Evolutionary conservation across 2,113 vertebrate genomes (phyloP), one percentile per base, ranked within the genome.

Genomic region (Cnemophilus loriae): DNA sequence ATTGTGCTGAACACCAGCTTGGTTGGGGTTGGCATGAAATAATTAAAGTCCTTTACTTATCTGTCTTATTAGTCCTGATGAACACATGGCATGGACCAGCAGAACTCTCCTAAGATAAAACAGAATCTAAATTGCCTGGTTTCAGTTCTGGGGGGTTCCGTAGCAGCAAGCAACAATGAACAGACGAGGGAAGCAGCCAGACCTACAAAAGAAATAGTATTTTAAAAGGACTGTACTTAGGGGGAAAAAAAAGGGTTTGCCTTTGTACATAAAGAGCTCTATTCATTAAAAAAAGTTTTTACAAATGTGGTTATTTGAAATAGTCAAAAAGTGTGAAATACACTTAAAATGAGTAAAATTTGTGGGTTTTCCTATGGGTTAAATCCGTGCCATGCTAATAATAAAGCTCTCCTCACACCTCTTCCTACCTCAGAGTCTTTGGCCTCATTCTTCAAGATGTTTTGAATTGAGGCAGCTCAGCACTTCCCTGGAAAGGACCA

Each of bases 121-220:
- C 3, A 23, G 39, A 50, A 84, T 68, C 35, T 47, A 19, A 87
- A 79, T 63, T 42, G 55, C 39, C 83, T 81, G 68, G 69, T 86
- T 92, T 42, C 73, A 56, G 39, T 63, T 87, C 87, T 47, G 17
- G 87, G 85, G 76, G 90, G 86, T 64, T 73, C 92, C 95, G 93
- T 1, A 97, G 95, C 88, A 87, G 93, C 32, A 89, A 87, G 95
- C 97, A 97, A 71, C 95, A 95, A 60, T 8, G 85, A 86, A 98
- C 96, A 59, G 98, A 97, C 1, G 97, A 97, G 33, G 97, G 97
- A 80, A 97, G 79, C 94, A 98, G 97, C 92, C 97, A 97, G 93
- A 98, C 97, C 97, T 98, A 95, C 86, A 84, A 92, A 87, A 92
- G 95, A 78, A 97, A 91, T 11, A 82, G 67, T 41, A 90, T 95